These are phyloP conservation scores for Drosophila hydei DNA, from an alignment of 1,140 invertebrate species.

Conservation along the genomic window DNA sequence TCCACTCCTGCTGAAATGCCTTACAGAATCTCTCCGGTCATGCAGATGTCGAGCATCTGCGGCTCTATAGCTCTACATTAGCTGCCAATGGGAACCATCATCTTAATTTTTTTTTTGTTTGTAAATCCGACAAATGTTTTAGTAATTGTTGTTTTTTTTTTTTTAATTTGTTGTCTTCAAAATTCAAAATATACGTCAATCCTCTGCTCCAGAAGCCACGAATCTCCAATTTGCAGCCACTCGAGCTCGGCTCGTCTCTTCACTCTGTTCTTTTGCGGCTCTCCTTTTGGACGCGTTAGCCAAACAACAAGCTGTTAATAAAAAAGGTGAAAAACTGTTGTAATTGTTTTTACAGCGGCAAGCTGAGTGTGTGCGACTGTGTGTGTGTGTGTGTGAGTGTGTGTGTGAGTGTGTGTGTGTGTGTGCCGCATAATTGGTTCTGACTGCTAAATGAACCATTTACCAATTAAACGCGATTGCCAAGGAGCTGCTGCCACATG, in stretches of 20 bases:
- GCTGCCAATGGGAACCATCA: too few species aligned
- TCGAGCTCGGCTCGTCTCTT: too few species aligned
- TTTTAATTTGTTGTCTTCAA: neutral
- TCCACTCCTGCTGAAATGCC: too few species aligned
- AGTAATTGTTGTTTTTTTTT: neutral
- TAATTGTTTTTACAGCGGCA: conserved; percentile 71
- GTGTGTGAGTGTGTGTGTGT: conserved; percentile 33
- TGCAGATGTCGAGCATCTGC: too few species aligned
- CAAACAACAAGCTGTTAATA: conserved; percentile 17
- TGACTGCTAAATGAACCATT: conserved; percentile 82
- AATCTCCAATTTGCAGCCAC: conserved; percentile 11
- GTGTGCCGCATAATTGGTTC: conserved; percentile 68
- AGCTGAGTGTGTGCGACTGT: conserved; percentile 1
- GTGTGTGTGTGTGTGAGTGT: conserved; percentile 29
- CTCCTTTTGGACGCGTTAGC: conserved; percentile 60
- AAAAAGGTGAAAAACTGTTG: conserved; percentile 67
- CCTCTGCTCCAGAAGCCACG: neutral
- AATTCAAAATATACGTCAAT: neutral
- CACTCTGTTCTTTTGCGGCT: too few species aligned
- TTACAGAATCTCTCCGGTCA: too few species aligned
- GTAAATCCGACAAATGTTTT: too few species aligned
- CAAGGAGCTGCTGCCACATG: conserved; percentile 44
- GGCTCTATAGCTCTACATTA: too few species aligned
- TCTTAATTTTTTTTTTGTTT: too few species aligned
- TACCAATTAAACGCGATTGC: conserved; percentile 79